phyloP scores from a whole-genome alignment of 2,797 vertebrate genomes.

The Notoglanidium macrostoma region DNA sequence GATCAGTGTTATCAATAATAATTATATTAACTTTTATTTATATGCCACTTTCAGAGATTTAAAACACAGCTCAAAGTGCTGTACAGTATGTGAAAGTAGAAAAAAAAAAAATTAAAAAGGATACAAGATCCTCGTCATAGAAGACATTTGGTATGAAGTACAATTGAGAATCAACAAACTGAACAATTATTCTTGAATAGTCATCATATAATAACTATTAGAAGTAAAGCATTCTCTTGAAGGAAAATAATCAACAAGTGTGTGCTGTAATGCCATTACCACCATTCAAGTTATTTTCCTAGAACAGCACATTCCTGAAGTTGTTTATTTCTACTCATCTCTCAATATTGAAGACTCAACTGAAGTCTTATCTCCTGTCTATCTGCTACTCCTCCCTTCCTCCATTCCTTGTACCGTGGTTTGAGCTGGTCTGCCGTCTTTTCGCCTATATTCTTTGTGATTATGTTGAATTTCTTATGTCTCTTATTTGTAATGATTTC shows the following conservation, averaged over 20 bases:
- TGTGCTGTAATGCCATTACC: background rate
- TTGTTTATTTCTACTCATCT: too few species aligned
- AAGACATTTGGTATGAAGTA: background rate
- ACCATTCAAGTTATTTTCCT: background rate
- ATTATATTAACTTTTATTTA: background rate
- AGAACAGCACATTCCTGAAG: background rate
- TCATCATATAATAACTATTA: background rate
- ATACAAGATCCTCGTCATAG: background rate
- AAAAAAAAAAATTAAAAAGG: background rate
- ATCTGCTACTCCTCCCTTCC: too few species aligned
- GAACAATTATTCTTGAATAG: background rate
- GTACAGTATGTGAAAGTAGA: background rate
- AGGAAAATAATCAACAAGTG: background rate
- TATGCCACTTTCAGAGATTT: background rate
- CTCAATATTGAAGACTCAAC: too few species aligned
- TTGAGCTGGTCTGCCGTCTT: too few species aligned
- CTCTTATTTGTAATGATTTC: too few species aligned
- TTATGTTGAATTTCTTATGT: too few species aligned
- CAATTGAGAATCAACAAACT: background rate
- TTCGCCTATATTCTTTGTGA: too few species aligned
- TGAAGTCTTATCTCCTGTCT: too few species aligned
- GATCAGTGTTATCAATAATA: background rate
- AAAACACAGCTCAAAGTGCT: background rate
- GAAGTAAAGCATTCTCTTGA: background rate
- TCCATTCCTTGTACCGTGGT: too few species aligned